Evolutionary conservation across 2,888 invertebrate species (phyloP).

Genomic region (Synergus umbraculus): DNA sequence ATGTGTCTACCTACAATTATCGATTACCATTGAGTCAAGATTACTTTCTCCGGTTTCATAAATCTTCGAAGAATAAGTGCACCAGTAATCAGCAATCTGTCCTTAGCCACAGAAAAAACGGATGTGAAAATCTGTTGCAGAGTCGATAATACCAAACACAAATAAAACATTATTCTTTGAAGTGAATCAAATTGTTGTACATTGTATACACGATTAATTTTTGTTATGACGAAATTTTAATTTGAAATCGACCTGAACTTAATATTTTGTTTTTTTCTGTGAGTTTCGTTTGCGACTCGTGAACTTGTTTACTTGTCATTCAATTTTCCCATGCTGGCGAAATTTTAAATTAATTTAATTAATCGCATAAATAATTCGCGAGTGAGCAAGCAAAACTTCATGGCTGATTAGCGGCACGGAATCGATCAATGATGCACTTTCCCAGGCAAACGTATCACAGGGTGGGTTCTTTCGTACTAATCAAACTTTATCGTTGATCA

Average conservation of each 20-base stretch:
- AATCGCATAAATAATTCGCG: conserved; percentile 22
- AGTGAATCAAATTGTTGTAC: too few species aligned
- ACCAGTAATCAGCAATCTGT: not conserved
- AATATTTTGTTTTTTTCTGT: too few species aligned
- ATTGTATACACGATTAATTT: too few species aligned
- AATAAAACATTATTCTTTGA: too few species aligned
- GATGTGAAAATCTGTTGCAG: too few species aligned
- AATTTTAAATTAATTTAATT: conserved; percentile 3
- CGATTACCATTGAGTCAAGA: conserved; percentile 26
- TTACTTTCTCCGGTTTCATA: not conserved
- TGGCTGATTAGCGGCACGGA: not conserved
- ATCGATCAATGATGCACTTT: conserved; percentile 21
- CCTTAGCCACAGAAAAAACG: too few species aligned
- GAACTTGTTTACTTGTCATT: conserved; percentile 28
- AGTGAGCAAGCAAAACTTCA: conserved; percentile 14
- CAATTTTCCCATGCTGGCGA: not conserved
- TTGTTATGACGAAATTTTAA: too few species aligned
- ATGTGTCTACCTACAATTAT: conserved; percentile 10
- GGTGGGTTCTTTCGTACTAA: not conserved
- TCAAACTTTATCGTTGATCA: not conserved
- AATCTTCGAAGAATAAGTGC: not conserved
- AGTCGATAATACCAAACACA: too few species aligned
- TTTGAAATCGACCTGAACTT: too few species aligned
- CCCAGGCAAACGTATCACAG: conserved; percentile 30
- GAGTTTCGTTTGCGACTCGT: conserved; percentile 18